Evolutionary conservation across 2,888 invertebrate genomes (phyloP).

Genomic region (Timandra comae): DNA sequence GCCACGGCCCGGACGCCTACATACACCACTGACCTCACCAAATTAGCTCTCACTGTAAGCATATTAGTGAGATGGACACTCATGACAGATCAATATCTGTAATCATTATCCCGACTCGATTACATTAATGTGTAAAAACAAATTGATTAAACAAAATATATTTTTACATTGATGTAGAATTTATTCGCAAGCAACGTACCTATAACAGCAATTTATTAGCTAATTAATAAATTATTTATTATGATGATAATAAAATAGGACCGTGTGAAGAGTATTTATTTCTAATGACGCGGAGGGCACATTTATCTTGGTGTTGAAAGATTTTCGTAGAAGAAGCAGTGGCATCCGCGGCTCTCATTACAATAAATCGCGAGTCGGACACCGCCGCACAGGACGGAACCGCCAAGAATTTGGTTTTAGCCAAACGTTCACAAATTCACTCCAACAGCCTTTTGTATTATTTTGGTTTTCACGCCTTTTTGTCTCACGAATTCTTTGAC

Average conservation of each 20-base stretch:
- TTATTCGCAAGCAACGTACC: too few relatives aligned
- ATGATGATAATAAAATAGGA: slow-evolving; percentile 1
- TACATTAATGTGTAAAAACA: too few relatives aligned
- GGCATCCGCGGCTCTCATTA: slow-evolving; percentile 64
- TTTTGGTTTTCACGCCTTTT: slow-evolving; percentile 77
- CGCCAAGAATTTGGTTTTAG: slow-evolving; percentile 74
- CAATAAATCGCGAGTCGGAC: slow-evolving; percentile 68
- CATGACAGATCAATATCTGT: too few relatives aligned
- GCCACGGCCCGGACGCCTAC: slow-evolving; percentile 56
- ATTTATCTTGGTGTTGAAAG: slow-evolving; percentile 63
- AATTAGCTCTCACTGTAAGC: slow-evolving; percentile 45
- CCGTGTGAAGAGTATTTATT: slow-evolving; percentile 2
- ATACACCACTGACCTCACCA: slow-evolving; percentile 53
- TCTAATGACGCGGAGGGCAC: slow-evolving; percentile 5
- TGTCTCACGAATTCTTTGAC: slow-evolving; percentile 69
- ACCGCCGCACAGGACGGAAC: slow-evolving; percentile 76
- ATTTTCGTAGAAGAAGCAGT: slow-evolving; percentile 61
- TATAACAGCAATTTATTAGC: too few relatives aligned
- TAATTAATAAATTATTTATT: slow-evolving; percentile 8
- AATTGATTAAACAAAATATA: too few relatives aligned
- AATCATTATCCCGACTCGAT: too few relatives aligned
- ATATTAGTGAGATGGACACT: slow-evolving; percentile 12
- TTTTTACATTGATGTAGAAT: too few relatives aligned
- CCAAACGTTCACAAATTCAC: slow-evolving; percentile 76
- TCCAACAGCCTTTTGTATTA: slow-evolving; percentile 72